Conservation (phyloP, 2,888 invertebrate genomes). For the Ceramica pisi region DNA sequence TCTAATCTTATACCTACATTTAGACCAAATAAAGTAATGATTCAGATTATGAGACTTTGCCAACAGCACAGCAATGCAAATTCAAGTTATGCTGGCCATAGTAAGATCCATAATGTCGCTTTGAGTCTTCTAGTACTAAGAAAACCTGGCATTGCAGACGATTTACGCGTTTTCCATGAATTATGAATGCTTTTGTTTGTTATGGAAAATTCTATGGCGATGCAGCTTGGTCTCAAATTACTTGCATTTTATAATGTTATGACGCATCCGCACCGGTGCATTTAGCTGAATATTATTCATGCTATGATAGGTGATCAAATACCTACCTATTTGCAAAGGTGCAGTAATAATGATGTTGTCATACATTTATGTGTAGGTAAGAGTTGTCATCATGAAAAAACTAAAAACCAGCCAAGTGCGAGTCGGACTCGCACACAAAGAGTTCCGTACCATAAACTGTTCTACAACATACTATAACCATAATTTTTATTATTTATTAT, state of each 20-base stretch:
- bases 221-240: constrained; percentile 34
- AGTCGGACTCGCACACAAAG: too few relatives aligned
- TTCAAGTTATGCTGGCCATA: constrained; percentile 14
- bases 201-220: constrained; percentile 43
- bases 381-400: background rate
- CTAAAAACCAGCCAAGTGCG: too few relatives aligned
- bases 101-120: constrained; percentile 22
- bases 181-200: constrained; percentile 37
- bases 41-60: background rate
- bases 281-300: constrained; percentile 43
- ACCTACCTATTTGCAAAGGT: constrained; percentile 17
- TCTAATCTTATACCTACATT: too few relatives aligned
- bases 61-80: background rate
- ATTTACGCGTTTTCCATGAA: constrained; percentile 43
- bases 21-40: too few relatives aligned
- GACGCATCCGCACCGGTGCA: constrained; percentile 33
- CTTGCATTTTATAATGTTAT: constrained; percentile 23
- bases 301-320: constrained; percentile 1
- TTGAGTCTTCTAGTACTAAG: background rate
- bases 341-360: background rate
- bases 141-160: constrained; percentile 15
- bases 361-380: background rate
- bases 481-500: too few relatives aligned
- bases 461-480: too few relatives aligned
- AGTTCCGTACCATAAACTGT: too few relatives aligned